Evolutionary conservation across 2,113 vertebrate genomes (phyloP), one percentile per base, ranked within the genome.

Genomic region (Serinus canaria): DNA sequence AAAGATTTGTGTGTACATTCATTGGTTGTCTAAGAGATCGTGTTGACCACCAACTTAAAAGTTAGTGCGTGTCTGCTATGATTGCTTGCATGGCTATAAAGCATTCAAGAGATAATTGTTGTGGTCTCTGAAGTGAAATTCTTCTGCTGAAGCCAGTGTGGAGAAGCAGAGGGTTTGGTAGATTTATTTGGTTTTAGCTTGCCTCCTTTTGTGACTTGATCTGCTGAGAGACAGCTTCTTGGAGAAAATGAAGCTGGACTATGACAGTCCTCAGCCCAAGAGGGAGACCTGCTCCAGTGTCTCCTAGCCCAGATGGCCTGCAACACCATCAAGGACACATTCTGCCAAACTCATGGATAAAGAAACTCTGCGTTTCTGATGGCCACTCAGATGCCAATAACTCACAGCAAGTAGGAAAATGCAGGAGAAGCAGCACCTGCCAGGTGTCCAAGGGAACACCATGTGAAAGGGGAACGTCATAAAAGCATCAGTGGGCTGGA

Each of bases 21-120:
- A 92, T 37, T 78, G 47, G 56, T 31, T 89, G 91, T 81, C 89
- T 84, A 52, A 77, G 76, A 80, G 73, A 84, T 75, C 53, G 79
- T 72, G 52, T 89, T 78, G 60, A 81, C 39, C 30, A 81, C 60
- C 60, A 84, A 59, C 68, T 55, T 89, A 87, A 78, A 96, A 94
- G 80, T 93, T 90, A 92, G 60, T 89, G 18, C 3, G 2, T 67
- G 91, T 78, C 94, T 92, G 80, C 89, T 87, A 9, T 90, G 84
- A 96, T 81, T 93, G n/a, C 73, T 94, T 81, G 43, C 53, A 14
- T 6, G 49, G 69, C 89, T 91, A 44, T 92, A 97, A 97, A 96
- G 56, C 89, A 67, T 35, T 83, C 53, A 86, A 85, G n/a, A 46
- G 21, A 19, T 72, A 84, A 94, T 93, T 94, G 76, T 92, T 83